Evolutionary conservation across 2,888 invertebrate genomes (phyloP), one percentile per base, ranked within the genome.

Genomic region (Mongoloraphidia duomilia): DNA sequence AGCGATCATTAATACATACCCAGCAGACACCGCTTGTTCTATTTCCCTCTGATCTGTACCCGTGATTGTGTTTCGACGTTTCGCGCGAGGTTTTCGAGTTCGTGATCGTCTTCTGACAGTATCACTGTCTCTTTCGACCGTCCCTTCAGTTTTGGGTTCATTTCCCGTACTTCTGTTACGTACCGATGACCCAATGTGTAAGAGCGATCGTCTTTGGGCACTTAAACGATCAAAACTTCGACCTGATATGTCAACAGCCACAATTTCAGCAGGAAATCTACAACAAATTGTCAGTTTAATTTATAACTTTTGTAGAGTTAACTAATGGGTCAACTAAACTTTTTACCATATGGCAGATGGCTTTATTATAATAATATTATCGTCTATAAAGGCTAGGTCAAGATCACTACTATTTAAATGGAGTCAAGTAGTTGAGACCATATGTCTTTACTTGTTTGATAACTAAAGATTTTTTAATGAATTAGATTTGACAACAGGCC

Each of bases 31-130:
- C 63, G 87, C 88, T 70, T 84, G 83, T 68, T 82, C 79, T 68
- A 90, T 85, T 75, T 90, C 90, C 72, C 85, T 87, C 65, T 87
- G 84, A 75, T 89, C 89, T 61, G 85, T 89, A 67, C 90, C 89
- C 60, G 89, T 87, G 65, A 92, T 83, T 61, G 91, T 92, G 70
- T 91, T 92, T 66, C 91, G 78, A 73, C 90, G 76, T 72, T 86
- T 84, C 68, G 83, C 84, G 58, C 88, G 76, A 55, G 84, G 81
- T 68, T 84, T 82, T 59, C 86, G 75, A 46, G 80, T 77, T 62
- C 83, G 75, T 48, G 82, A 82, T 58, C 83, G 72, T 58, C 84
- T 74, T 63, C 82, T 80, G 51, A 82, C 77, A n/a, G 57, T 58
- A 26, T 26, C 26, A 26, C 26, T 26, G 26, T 26, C 26, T 26